Evolutionary conservation across 30 jellyfish, hydroid and myxozoan species (phyloP).

Genomic region (Aurelia sp.): DNA sequence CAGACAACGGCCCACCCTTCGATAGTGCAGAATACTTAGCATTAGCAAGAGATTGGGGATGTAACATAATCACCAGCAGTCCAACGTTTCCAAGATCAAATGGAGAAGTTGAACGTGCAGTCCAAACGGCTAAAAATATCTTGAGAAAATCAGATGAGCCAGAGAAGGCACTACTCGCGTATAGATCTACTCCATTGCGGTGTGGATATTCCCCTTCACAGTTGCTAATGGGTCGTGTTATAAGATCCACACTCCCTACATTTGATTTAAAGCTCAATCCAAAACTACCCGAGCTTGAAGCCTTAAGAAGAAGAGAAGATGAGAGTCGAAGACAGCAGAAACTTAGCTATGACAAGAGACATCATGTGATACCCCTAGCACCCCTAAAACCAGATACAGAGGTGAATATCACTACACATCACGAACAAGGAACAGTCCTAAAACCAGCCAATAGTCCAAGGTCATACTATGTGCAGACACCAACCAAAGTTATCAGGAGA

Average conservation of each 20-base stretch:
- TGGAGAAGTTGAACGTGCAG: slow-evolving; percentile 73
- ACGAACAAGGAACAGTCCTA: slow-evolving; percentile 40
- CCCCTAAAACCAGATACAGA: slow-evolving; percentile 34
- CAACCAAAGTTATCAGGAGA: slow-evolving; percentile 42
- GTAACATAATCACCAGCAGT: slow-evolving; percentile 39
- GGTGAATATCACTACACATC: slow-evolving; percentile 35
- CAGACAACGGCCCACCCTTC: slow-evolving; percentile 65
- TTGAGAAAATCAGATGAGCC: slow-evolving; percentile 49
- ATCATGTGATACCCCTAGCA: slow-evolving; percentile 36
- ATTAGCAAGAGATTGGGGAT: slow-evolving; percentile 51
- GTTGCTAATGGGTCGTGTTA: slow-evolving; percentile 43
- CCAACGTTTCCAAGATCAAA: slow-evolving; percentile 56
- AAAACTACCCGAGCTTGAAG: slow-evolving; percentile 32
- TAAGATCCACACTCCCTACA: slow-evolving; percentile 28
- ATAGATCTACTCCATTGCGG: slow-evolving; percentile 58
- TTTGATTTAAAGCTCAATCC: slow-evolving; percentile 5
- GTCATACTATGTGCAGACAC: slow-evolving; percentile 52
- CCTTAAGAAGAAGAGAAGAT: slow-evolving; percentile 17
- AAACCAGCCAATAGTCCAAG: slow-evolving; percentile 48
- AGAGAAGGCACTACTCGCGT: slow-evolving; percentile 59
- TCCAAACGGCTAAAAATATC: slow-evolving; percentile 40
- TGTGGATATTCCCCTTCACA: slow-evolving; percentile 46
- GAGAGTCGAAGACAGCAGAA: slow-evolving; percentile 44
- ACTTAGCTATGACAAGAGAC: slow-evolving; percentile 44
- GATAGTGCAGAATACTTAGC: slow-evolving; percentile 24